Conservation (phyloP, 2,797 vertebrate species). For the Crypturellus tataupa region DNA sequence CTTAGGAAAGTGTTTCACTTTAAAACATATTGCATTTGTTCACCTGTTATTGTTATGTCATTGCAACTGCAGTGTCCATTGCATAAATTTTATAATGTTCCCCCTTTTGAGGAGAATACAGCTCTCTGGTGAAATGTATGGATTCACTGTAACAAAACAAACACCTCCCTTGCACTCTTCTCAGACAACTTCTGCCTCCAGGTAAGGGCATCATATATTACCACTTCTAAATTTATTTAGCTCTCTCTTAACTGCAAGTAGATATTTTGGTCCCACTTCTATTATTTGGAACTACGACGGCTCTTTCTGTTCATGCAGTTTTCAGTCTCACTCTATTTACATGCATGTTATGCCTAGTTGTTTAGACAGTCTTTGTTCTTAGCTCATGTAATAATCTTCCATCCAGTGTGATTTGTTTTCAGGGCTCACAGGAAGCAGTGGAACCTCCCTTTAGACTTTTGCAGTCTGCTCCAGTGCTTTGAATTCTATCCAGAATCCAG, state of each 20-base stretch:
- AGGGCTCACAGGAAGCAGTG: not conserved
- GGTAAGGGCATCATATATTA: not conserved
- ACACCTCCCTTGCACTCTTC: not conserved
- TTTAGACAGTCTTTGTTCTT: not conserved
- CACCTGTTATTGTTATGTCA: not conserved
- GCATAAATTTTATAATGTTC: not conserved
- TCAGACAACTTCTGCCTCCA: not conserved
- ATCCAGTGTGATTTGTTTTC: not conserved
- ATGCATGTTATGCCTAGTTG: accelerated
- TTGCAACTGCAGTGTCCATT: not conserved
- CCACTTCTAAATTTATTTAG: not conserved
- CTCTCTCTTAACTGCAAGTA: not conserved
- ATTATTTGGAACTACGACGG: not conserved
- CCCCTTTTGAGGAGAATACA: not conserved
- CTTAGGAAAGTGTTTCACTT: not conserved
- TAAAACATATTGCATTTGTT: not conserved
- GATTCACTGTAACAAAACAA: not conserved
- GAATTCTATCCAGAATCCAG: not conserved
- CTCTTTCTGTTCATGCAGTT: not conserved
- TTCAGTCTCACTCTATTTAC: not conserved
- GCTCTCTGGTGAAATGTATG: not conserved
- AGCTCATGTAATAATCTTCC: not conserved
- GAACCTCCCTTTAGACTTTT: not conserved
- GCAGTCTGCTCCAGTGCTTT: not conserved
- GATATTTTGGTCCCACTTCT: not conserved